Conservation (phyloP, 2,888 invertebrate genomes). For the Doris montereyensis region DNA sequence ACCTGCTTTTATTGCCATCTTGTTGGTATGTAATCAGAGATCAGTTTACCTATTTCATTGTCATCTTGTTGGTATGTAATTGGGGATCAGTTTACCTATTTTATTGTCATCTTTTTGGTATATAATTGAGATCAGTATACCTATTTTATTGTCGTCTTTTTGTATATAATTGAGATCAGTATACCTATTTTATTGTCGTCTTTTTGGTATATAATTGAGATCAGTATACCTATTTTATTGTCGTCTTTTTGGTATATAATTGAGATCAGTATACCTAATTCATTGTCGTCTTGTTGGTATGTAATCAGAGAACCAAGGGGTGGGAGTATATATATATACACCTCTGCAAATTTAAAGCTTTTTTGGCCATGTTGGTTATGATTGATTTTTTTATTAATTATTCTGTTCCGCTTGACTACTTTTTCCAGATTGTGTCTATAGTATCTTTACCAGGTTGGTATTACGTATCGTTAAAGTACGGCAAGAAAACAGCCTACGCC, state of each 20-base stretch:
- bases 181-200: slow-evolving; percentile 58
- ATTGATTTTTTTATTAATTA: neutral
- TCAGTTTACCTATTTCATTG: too few relatives aligned
- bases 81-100: too few relatives aligned
- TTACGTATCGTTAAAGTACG: slow-evolving; percentile 52
- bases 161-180: slow-evolving; percentile 58
- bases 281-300: neutral
- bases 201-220: slow-evolving; percentile 51
- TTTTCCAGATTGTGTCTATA: slow-evolving; percentile 58
- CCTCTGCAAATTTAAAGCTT: neutral
- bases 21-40: too few relatives aligned
- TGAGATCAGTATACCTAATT: neutral
- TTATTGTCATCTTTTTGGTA: too few relatives aligned
- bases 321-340: too few relatives aligned
- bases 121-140: too few relatives aligned
- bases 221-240: neutral
- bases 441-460: slow-evolving; percentile 65
- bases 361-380: neutral
- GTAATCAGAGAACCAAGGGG: too few relatives aligned
- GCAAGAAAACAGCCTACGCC: slow-evolving; percentile 65
- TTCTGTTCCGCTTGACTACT: neutral
- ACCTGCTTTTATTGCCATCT: too few relatives aligned
- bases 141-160: too few relatives aligned
- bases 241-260: neutral
- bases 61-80: too few relatives aligned